Percentiles rank a stretch among this genome's conserved stretches.
These are phyloP conservation scores for Eulimnadia texana DNA, from an alignment of 1,140 invertebrate genomes.

Conservation along the genomic window DNA sequence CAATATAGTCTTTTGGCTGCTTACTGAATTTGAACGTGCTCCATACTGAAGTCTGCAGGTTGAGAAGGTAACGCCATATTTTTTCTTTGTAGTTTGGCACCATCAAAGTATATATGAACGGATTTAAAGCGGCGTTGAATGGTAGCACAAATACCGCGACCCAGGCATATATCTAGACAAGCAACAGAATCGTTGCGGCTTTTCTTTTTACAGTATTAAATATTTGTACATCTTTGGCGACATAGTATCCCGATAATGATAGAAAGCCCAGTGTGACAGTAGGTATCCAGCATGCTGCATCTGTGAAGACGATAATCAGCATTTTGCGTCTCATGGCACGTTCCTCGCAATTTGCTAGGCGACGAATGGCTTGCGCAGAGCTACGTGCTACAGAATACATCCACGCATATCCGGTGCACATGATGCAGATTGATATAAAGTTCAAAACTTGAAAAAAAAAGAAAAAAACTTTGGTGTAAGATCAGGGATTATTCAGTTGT, in stretches of 20 bases:
- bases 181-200: not conserved
- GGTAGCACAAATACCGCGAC: conserved; percentile 41
- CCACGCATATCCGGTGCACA: conserved; percentile 38
- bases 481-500: not conserved
- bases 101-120: conserved; percentile 39
- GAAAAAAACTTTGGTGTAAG: not conserved
- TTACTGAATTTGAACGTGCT: too few species aligned
- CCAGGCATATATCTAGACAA: conserved; percentile 35
- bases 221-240: conserved; percentile 32
- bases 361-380: conserved; percentile 31
- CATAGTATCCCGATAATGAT: conserved; percentile 32
- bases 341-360: conserved; percentile 27
- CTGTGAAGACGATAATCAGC: conserved; percentile 39
- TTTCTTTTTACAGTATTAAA: not conserved
- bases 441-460: conserved; percentile 29
- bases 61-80: too few species aligned
- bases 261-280: conserved; percentile 36
- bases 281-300: conserved; percentile 41
- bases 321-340: conserved; percentile 38
- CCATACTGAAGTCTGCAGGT: too few species aligned
- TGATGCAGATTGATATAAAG: conserved; percentile 36
- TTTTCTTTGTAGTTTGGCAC: too few species aligned
- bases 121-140: conserved; percentile 41
- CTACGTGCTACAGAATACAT: conserved; percentile 39
- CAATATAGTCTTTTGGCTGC: too few species aligned